Evolutionary conservation across 2,113 vertebrate genomes (phyloP).

Genomic region (Nymphicus hollandicus): DNA sequence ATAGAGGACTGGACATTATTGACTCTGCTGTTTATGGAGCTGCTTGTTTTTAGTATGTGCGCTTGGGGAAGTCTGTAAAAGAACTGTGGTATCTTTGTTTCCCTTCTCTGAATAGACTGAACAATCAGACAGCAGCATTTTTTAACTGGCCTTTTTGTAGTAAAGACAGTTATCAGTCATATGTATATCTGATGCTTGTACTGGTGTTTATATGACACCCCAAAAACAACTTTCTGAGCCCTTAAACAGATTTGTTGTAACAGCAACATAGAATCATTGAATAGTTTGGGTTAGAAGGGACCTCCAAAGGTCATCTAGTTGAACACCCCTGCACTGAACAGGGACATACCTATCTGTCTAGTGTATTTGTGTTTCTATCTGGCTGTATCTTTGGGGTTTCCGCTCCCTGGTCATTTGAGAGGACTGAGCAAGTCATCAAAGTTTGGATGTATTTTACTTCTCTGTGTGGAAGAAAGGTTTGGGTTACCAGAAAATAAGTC

Average conservation of each 20-base stretch:
- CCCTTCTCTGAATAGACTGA: background rate
- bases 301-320: background rate
- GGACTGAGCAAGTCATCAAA: background rate
- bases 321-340: background rate
- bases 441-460: background rate
- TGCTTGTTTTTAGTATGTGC: background rate
- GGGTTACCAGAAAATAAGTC: background rate
- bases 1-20: background rate
- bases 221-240: background rate
- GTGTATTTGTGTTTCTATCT: background rate
- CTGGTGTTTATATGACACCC: background rate
- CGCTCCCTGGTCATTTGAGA: background rate
- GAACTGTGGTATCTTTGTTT: background rate
- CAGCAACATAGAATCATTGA: background rate
- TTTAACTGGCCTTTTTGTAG: background rate
- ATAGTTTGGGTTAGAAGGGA: background rate
- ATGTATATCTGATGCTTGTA: fast-evolving
- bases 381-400: background rate
- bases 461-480: background rate
- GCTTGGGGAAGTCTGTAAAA: background rate
- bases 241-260: background rate
- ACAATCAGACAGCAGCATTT: background rate
- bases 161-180: background rate
- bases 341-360: background rate
- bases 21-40: background rate